Conservation (phyloP, 2,888 invertebrate species). For the Drosophila pseudotalamancana region DNA sequence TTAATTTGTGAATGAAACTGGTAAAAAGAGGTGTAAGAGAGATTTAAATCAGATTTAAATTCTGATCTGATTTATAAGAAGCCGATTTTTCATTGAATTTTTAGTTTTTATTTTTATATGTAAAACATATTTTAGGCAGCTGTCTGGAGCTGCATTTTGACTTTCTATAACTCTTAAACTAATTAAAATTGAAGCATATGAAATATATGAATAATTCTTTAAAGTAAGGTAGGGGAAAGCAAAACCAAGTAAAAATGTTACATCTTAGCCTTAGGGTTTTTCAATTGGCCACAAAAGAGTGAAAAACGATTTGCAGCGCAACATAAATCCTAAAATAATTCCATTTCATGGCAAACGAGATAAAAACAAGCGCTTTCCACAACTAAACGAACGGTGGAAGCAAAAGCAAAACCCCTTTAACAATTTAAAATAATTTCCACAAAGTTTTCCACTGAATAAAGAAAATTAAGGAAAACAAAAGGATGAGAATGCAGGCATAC, state of each 20-base stretch:
- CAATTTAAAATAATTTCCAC: constrained; percentile 58
- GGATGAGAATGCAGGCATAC: background rate
- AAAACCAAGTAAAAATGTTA: too few relatives aligned
- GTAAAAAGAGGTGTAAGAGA: too few relatives aligned
- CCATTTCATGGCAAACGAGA: constrained; percentile 19
- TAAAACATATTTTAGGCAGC: too few relatives aligned
- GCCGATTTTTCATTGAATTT: too few relatives aligned
- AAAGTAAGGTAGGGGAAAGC: too few relatives aligned
- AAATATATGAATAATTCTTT: background rate
- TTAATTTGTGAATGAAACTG: too few relatives aligned
- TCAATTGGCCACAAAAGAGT: background rate
- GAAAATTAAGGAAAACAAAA: constrained; percentile 16
- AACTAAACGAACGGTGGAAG: constrained; percentile 6
- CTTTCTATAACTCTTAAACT: background rate
- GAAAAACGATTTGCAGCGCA: background rate
- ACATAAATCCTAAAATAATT: constrained; percentile 21
- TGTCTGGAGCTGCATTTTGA: too few relatives aligned
- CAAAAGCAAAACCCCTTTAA: constrained; percentile 18
- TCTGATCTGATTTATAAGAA: too few relatives aligned
- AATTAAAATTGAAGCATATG: background rate
- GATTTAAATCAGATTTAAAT: too few relatives aligned
- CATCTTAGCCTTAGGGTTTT: too few relatives aligned
- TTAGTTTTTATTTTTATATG: too few relatives aligned
- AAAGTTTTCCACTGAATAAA: constrained; percentile 30
- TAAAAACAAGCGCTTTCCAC: constrained; percentile 9